A percentile compares a stretch with the other conserved stretches of the same genome.
Conservation (phyloP, 1,140 invertebrate genomes). For the Aricia agestis region DNA sequence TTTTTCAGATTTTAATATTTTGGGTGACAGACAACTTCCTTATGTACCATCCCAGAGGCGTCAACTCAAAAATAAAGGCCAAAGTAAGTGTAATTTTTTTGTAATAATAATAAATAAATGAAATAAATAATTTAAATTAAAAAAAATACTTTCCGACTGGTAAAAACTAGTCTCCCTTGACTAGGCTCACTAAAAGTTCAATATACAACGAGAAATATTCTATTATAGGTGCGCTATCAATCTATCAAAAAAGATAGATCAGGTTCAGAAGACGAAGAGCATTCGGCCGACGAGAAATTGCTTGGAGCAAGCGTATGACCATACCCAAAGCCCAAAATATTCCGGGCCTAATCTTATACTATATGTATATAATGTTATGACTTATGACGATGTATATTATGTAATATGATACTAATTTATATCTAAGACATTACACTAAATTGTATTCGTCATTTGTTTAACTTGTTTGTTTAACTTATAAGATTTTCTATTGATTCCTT, state of each 20-base stretch:
- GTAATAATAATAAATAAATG: no score
- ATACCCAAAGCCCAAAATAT: conserved; percentile 48
- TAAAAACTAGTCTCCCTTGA: no score
- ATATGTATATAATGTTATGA: conserved; percentile 27
- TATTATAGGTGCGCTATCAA: conserved; percentile 67
- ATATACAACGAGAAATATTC: not conserved
- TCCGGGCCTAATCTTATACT: conserved; percentile 52
- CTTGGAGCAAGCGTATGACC: conserved; percentile 71
- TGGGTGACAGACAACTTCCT: conserved; percentile 91
- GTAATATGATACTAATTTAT: conserved; percentile 14
- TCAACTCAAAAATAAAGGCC: conserved; percentile 70
- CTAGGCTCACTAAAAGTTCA: no score
- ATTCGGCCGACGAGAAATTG: conserved; percentile 67
- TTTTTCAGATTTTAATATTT: conserved; percentile 86
- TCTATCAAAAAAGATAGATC: conserved; percentile 74
- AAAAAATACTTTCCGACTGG: no score
- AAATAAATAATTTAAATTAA: no score
- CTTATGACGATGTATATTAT: conserved; percentile 28
- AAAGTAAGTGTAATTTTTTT: no score
- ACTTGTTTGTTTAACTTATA: no score
- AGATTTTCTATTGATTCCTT: not conserved
- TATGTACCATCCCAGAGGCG: conserved; percentile 78
- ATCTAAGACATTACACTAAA: not conserved
- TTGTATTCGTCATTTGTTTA: not conserved
- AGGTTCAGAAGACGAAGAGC: conserved; percentile 72